phyloP scores from a whole-genome alignment of 2,113 vertebrate genomes.

The Pungitius pungitius region DNA sequence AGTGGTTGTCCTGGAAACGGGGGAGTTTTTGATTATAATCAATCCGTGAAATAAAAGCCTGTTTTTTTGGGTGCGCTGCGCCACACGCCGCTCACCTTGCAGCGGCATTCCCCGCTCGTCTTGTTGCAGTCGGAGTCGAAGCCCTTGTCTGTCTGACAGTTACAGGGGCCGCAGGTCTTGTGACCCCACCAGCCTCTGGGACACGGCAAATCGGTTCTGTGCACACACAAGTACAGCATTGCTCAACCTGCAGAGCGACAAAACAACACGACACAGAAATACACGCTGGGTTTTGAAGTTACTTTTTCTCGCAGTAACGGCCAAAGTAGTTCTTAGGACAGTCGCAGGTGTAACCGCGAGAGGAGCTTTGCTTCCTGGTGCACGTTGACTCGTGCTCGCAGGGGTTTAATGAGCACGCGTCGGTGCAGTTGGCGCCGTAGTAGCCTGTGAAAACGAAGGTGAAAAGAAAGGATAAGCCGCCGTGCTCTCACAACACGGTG shows the following conservation, averaged over 20 bases:
- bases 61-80: too few species aligned
- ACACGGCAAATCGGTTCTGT: slow-evolving; percentile 89
- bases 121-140: slow-evolving; percentile 96
- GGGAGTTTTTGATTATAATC: slow-evolving; percentile 10
- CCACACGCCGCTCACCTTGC: slow-evolving; percentile 87
- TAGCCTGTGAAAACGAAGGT: slow-evolving; percentile 81
- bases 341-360: slow-evolving; percentile 87
- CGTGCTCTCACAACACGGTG: not conserved
- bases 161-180: slow-evolving; percentile 92
- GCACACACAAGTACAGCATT: slow-evolving; percentile 9
- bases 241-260: not conserved
- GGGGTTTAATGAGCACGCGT: slow-evolving; percentile 89
- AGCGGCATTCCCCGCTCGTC: slow-evolving; percentile 91
- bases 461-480: not conserved
- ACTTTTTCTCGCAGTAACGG: slow-evolving; percentile 94
- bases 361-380: slow-evolving; percentile 79
- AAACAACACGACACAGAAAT: not conserved
- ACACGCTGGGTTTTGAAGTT: not conserved
- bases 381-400: slow-evolving; percentile 89
- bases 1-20: slow-evolving; percentile 90
- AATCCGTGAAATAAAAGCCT: too few species aligned
- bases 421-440: slow-evolving; percentile 89
- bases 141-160: slow-evolving; percentile 86
- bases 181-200: slow-evolving; percentile 96
- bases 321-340: slow-evolving; percentile 89